Evolutionary conservation across 1,140 invertebrate genomes (phyloP), one percentile per base, ranked within the genome.

Genomic region (Brachionus koreanus): DNA sequence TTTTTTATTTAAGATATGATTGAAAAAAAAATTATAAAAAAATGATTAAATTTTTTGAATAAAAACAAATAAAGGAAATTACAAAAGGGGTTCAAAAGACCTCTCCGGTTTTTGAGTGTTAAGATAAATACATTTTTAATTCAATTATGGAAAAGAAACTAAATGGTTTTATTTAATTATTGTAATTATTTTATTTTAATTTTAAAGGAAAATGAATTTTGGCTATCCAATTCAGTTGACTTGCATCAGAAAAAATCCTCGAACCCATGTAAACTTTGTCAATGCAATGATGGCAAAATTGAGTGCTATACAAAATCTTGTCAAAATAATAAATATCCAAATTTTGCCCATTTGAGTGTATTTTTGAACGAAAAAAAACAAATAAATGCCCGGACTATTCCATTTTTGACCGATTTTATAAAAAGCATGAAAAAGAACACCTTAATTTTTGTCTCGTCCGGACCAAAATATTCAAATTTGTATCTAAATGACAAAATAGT

Each of bases 221-320:
- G 86, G 86, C 83, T 85, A 16, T 84, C 84, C 7, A 39, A 79
- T 61, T 74, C 69, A 25, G 69, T 49, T 29, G 69, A 74, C 19
- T 74, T 46, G 23, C 69, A 46, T 46, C 69, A 74, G 46, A 79
- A 79, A 37, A 65, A 79, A 7, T 61, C 49, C 6, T 0, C 76
- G 3, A 84, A 86, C 74, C 75, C 85, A 13, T 87, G 87, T 83
- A 84, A 86, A 43, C 67, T 86, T 12, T 87, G 86, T 84, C 82
- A 83, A 19, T 86, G 86, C 84, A 57, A 63, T 7, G 33, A 84
- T 13, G 84, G 84, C n/a, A 81, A 85, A 35, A 74, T 84, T 12
- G 75, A 83, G 2, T 87, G 85, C 76, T 86, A 85, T 83, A 84
- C 83, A 4, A 84, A 83, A 79, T 65, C 61, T 19, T 79, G 76